Base-by-base conservation (phyloP, 2,797 vertebrate genomes). In the Triplophysa bombifrons region DNA sequence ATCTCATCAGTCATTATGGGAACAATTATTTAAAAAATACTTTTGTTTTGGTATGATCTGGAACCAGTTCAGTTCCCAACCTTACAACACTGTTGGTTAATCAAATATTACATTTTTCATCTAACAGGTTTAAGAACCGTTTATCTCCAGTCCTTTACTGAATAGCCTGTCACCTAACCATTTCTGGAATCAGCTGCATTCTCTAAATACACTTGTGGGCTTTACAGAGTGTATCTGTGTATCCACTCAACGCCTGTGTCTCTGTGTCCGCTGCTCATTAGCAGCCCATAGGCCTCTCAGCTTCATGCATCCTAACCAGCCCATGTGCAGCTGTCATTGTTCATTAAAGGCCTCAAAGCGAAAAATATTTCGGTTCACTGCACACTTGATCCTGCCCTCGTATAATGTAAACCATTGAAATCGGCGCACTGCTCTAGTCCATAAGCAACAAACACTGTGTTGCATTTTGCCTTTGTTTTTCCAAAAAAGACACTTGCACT, bases 291-390 rank as follows among this genome's bases (percentile, higher is more conserved):
- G 55, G 50, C 41, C 14, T 48, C 63, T 72, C 71, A 66, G 69
- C 55, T 65, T 34, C 46, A 66, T 68, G 60, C 27, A 60, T 79
- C 55, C 56, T 51, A 56, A 75, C 30, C 25, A 82, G 74, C 14
- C 77, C 38, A 48, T 66, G 41, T 84, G 74, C 55, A 71, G 30
- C 81, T 65, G 69, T 79, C 67, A 69, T 60, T 83, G 74, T 76
- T 69, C 50, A 73, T 81, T 83, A 78, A 66, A 61, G 51, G 11
- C 34, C 66, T 56, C 74, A 41, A 50, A 77, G 74, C 9, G 44
- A 75, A 74, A 67, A 25, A 17, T n/a, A 20, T 4, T 66, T 63
- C 7, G 72, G 66, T 83, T 81, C 68, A 70, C 56, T 71, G 82
- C 67, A 27, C 81, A 73, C 20, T 66, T 73, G 16, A 60, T 70